These are phyloP conservation scores for Chaetophractus vellerosus DNA, from an alignment of 2,797 vertebrate species.

Conservation along the genomic window DNA sequence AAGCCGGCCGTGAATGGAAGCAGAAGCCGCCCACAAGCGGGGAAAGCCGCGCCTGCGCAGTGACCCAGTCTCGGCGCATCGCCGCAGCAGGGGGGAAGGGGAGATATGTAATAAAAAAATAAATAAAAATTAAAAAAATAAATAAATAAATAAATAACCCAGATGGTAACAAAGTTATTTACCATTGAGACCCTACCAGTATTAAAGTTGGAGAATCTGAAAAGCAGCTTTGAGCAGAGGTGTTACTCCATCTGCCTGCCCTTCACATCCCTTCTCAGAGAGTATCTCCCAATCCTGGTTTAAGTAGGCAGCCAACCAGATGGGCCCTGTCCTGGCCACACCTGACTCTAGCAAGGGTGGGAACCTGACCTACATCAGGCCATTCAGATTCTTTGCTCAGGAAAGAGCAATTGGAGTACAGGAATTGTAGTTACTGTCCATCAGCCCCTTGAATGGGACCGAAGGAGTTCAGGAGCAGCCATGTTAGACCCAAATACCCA, in stretches of 20 bases:
- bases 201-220: conserved; percentile 33
- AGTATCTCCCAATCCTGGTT: conserved; percentile 47
- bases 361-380: neutral
- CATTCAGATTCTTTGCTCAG: neutral
- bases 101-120: no score
- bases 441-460: neutral
- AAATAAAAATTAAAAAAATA: no score
- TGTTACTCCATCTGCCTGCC: conserved; percentile 19
- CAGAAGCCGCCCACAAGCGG: no score
- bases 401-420: neutral
- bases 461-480: neutral
- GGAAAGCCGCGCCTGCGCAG: no score
- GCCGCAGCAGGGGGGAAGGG: no score
- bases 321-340: conserved; percentile 1
- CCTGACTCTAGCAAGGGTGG: neutral
- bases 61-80: no score
- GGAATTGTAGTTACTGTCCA: neutral
- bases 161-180: conserved; percentile 40
- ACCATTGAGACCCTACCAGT: neutral
- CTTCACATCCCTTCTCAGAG: neutral
- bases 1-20: no score
- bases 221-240: conserved; percentile 38
- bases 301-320: conserved; percentile 20
- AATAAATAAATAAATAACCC: no score
- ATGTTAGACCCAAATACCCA: rapidly evolving